phyloP scores from a whole-genome alignment of 1,140 invertebrate genomes.

The Whitmania pigra region DNA sequence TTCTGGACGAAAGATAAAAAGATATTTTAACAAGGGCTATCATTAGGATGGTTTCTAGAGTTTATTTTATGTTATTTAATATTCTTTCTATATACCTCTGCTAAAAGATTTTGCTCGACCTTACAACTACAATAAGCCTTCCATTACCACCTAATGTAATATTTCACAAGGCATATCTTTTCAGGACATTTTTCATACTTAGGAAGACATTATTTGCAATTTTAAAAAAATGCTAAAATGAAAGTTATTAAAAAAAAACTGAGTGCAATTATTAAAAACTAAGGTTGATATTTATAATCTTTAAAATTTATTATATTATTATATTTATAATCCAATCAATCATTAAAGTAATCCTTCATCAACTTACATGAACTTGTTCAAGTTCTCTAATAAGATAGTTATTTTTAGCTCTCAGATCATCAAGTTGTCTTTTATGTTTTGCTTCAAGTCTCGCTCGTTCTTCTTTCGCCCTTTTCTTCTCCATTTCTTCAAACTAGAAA shows the following conservation, averaged over 20 bases:
- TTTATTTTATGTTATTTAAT: too few species aligned
- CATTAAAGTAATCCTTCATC: neutral
- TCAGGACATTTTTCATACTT: too few species aligned
- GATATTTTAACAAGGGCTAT: neutral
- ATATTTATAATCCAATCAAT: neutral
- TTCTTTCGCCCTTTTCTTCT: constrained; percentile 74
- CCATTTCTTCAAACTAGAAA: constrained; percentile 87
- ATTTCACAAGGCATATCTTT: neutral
- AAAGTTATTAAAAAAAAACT: neutral
- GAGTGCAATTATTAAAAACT: neutral
- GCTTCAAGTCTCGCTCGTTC: constrained; percentile 81
- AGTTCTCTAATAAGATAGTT: constrained; percentile 66
- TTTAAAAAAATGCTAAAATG: neutral
- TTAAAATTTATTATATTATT: too few species aligned
- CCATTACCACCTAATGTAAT: neutral
- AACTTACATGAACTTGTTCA: constrained; percentile 47
- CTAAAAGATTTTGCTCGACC: neutral
- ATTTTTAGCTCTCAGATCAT: constrained; percentile 74
- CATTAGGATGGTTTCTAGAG: neutral
- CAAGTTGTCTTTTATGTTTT: constrained; percentile 82
- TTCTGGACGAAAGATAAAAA: constrained; percentile 37
- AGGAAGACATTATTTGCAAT: neutral
- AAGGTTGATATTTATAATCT: neutral
- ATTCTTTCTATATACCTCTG: too few species aligned
- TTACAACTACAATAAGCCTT: neutral